phyloP scores from a whole-genome alignment of 2,888 invertebrate species.

The Athalia cordata region DNA sequence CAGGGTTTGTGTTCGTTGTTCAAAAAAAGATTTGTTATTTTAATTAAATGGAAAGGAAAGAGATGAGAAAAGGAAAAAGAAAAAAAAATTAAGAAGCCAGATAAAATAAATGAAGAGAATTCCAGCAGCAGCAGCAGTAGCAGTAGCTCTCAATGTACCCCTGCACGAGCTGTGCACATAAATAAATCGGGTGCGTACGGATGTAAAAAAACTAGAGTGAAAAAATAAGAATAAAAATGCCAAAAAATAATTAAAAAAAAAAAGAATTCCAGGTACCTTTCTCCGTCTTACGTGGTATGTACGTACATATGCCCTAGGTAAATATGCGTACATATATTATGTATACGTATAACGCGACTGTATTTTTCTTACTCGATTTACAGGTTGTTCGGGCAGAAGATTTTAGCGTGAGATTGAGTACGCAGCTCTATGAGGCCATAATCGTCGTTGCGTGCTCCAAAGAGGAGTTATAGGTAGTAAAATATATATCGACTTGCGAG shows the following conservation, averaged over 20 bases:
- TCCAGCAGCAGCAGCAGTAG: background rate
- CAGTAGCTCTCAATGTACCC: too few species aligned
- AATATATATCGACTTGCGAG: conserved; percentile 10
- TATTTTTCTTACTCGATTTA: conserved; percentile 34
- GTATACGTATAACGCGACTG: background rate
- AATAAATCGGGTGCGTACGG: too few species aligned
- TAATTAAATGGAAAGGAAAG: background rate
- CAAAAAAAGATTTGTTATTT: background rate
- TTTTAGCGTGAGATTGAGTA: conserved; percentile 33
- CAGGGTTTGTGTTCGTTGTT: background rate
- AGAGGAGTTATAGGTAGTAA: background rate
- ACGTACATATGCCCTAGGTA: too few species aligned
- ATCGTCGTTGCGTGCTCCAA: conserved; percentile 20
- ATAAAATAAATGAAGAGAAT: background rate
- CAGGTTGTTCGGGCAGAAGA: conserved; percentile 24
- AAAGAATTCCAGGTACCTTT: too few species aligned
- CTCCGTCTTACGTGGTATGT: too few species aligned
- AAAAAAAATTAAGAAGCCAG: background rate
- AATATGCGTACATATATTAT: background rate
- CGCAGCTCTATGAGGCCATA: background rate
- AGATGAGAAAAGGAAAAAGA: background rate
- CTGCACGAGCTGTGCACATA: too few species aligned
- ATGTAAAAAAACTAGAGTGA: too few species aligned
- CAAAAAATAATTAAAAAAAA: too few species aligned
- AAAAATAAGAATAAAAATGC: too few species aligned